These are phyloP conservation scores for Anneissia japonica DNA, from an alignment of 35 echinoderm and acorn worm genomes.

Conservation along the genomic window DNA sequence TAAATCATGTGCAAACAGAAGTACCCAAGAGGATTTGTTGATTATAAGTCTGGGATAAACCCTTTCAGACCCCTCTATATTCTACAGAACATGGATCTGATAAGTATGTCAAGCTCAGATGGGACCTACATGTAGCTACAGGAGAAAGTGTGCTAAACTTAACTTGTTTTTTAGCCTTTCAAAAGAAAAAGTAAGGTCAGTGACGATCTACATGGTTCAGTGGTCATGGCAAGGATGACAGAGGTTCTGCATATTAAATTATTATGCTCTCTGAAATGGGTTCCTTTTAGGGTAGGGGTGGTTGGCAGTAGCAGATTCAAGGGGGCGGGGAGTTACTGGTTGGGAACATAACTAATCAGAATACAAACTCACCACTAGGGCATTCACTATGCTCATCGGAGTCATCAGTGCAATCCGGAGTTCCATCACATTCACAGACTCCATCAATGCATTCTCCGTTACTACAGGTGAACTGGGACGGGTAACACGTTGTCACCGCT, in stretches of 20 bases:
- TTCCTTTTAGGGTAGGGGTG: too few species aligned
- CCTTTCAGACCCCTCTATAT: too few species aligned
- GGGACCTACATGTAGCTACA: too few species aligned
- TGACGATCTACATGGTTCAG: not conserved
- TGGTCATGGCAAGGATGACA: not conserved
- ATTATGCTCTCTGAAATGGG: too few species aligned
- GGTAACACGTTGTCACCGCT: constrained; percentile 3
- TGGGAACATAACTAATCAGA: constrained; percentile 28
- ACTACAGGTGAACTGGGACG: constrained; percentile 7
- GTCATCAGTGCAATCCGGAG: constrained; percentile 32
- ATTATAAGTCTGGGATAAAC: too few species aligned
- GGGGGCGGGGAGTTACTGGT: constrained; percentile 19
- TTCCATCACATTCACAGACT: constrained; percentile 44
- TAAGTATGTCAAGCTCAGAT: too few species aligned
- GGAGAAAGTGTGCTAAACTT: too few species aligned
- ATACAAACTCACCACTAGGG: constrained; percentile 22
- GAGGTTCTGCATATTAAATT: constrained; percentile 19
- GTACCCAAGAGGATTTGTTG: too few species aligned
- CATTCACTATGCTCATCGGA: constrained; percentile 47
- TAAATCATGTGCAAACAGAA: too few species aligned
- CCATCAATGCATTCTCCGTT: constrained; percentile 47
- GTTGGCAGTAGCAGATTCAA: constrained; percentile 16
- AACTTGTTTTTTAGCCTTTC: too few species aligned
- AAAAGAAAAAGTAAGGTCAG: not conserved
- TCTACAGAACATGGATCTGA: too few species aligned